These are phyloP conservation scores for Lampris incognitus DNA, from an alignment of 2,113 vertebrate genomes.

Conservation along the genomic window DNA sequence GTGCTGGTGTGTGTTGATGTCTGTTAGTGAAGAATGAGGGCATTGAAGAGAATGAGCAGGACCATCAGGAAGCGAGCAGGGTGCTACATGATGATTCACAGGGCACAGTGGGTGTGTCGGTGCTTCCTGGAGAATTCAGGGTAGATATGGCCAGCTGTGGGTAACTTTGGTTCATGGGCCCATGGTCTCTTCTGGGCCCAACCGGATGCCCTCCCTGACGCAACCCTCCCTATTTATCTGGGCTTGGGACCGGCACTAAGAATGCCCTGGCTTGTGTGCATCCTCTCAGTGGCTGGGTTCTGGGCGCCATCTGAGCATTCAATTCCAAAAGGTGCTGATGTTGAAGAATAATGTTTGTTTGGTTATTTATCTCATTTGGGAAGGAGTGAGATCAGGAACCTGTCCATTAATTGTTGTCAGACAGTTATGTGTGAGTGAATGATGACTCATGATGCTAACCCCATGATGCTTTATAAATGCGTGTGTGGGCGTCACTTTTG, in stretches of 20 bases:
- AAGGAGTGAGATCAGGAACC: background rate
- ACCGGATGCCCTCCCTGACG: background rate
- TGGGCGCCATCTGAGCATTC: background rate
- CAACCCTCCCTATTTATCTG: too few species aligned
- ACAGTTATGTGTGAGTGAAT: slow-evolving; percentile 33
- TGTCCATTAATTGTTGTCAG: slow-evolving; percentile 23
- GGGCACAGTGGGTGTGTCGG: slow-evolving; percentile 23
- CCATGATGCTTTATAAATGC: slow-evolving; percentile 23
- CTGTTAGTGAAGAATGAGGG: background rate
- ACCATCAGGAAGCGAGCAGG: background rate
- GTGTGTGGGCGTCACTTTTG: background rate
- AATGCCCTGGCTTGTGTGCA: too few species aligned
- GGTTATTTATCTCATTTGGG: background rate
- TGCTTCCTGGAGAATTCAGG: slow-evolving; percentile 43
- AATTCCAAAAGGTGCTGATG: background rate
- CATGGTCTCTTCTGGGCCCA: slow-evolving; percentile 8
- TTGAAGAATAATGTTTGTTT: background rate
- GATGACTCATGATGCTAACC: slow-evolving; percentile 34
- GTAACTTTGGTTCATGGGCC: slow-evolving; percentile 27
- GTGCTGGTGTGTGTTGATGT: too few species aligned
- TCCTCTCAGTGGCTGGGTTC: too few species aligned
- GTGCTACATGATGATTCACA: slow-evolving; percentile 26
- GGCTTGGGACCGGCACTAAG: too few species aligned
- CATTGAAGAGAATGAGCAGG: slow-evolving; percentile 25
- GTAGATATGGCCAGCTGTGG: slow-evolving; percentile 22